Evolutionary conservation across 2,888 invertebrate species (phyloP), one percentile per base, ranked within the genome.

Genomic region (Oconnorella tubifera): DNA sequence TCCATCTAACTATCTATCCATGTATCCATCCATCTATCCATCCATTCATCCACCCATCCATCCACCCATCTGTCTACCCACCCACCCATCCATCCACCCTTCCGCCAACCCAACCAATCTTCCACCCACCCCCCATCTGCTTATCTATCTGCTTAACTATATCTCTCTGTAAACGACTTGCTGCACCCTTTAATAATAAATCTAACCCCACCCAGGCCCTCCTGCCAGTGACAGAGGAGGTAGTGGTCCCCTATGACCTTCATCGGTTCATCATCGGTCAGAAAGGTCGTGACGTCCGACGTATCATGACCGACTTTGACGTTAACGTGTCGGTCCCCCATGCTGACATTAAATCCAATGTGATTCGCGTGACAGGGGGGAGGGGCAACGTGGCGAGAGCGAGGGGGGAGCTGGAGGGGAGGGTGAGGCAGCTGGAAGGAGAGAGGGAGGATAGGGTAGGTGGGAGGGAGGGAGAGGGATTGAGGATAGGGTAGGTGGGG

Each of bases 211-310:
- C n/a, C n/a, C 75, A 84, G 78, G 82, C 79, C 33, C 74, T 84
- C 53, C 83, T 86, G 25, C 85, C 85, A 25, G 77, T 85, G 64
- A 80, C 82, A 3, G 78, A 80, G 68, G 82, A 85, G 71, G 85
- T 97, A 61, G 87, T 87, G 73, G 92, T 98, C 68, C 92, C 96
- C 28, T 91, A 89, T 82, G 94, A 96, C 78, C 87, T 93, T 78
- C 98, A 98, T 83, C 88, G 95, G 69, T 88, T 90, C 65, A 91
- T 98, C 72, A 96, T 97, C 78, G 98, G 98, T 0, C 90, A 90
- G 76, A 92, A 90, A 78, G 93, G 82, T 3, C 70, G 74, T 31
- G 92, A 92, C 78, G 90, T 97, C 3, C 87, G 90, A 51, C 88
- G 88, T 75, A 85, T 92, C 76, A 95, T 95, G 92, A 89, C 90